These are phyloP conservation scores for Premnoplex brunnescens DNA, from an alignment of 2,797 vertebrate genomes.

Conservation along the genomic window DNA sequence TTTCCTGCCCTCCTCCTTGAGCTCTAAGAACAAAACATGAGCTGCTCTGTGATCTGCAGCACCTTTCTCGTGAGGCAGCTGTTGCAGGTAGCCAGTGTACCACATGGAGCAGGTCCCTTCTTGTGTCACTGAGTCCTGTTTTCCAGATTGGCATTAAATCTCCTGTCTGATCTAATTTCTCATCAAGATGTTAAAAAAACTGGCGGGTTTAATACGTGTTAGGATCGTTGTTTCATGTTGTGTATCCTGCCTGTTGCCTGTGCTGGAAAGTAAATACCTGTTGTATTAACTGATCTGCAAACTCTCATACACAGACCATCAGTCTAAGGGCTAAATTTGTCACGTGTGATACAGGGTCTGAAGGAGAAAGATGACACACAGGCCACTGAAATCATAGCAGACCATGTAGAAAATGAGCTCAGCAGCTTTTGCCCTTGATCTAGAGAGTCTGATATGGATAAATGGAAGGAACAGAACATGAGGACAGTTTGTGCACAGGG, in stretches of 20 bases:
- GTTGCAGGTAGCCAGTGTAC: neutral
- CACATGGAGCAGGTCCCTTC: neutral
- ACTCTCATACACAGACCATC: neutral
- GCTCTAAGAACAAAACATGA: constrained; percentile 2
- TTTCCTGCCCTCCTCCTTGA: constrained; percentile 24
- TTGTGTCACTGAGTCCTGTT: neutral
- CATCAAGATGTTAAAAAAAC: neutral
- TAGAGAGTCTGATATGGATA: neutral
- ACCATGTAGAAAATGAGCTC: neutral
- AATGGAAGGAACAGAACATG: neutral
- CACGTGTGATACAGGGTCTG: neutral
- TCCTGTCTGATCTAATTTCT: neutral
- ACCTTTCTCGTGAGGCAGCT: neutral
- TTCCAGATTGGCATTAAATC: neutral
- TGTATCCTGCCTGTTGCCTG: neutral
- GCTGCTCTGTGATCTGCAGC: neutral
- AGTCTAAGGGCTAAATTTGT: neutral
- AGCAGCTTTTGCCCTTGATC: neutral
- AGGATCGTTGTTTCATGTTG: neutral
- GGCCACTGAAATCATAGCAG: neutral
- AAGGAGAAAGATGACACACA: neutral
- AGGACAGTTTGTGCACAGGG: neutral
- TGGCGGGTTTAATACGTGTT: neutral
- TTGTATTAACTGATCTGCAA: neutral
- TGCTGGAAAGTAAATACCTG: neutral